Evolutionary conservation across 2,797 vertebrate species (phyloP).

Genomic region (Tympanoctomys barrerae): DNA sequence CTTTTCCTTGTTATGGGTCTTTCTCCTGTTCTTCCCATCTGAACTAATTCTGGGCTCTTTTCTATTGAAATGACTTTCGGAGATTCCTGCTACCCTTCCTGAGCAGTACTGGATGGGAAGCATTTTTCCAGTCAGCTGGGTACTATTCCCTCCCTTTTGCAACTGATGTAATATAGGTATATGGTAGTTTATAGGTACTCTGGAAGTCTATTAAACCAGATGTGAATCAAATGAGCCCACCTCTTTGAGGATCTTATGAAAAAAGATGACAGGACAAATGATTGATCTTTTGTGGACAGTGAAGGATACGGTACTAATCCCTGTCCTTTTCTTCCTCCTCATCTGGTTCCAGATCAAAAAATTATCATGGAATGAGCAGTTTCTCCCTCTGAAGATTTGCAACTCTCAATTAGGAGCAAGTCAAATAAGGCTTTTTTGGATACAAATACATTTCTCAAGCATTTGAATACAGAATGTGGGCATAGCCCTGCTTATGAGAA

Average conservation of each 20-base stretch:
- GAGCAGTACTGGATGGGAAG: not conserved
- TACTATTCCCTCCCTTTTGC: not conserved
- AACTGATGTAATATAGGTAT: not conserved
- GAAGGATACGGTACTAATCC: not conserved
- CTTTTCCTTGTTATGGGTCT: not conserved
- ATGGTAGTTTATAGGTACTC: not conserved
- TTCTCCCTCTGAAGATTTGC: not conserved
- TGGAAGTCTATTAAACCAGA: not conserved
- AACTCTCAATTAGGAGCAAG: not conserved
- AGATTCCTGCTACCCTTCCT: not conserved
- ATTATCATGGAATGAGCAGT: not conserved
- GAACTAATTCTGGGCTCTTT: not conserved
- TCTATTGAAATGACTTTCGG: constrained; percentile 3
- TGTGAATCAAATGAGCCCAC: not conserved
- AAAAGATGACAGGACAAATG: not conserved
- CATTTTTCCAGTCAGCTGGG: not conserved
- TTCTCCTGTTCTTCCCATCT: not conserved
- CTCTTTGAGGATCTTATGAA: not conserved
- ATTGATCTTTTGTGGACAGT: not conserved
- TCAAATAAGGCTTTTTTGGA: not conserved
- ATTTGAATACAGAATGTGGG: not conserved
- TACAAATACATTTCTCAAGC: not conserved
- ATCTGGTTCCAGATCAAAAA: not conserved
- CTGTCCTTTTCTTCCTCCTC: not conserved
- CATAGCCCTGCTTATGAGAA: not conserved